Percentiles rank a stretch among this genome's conserved stretches.
These are phyloP conservation scores for Pogoniulus pusillus DNA, from an alignment of 2,797 vertebrate species.

Conservation along the genomic window DNA sequence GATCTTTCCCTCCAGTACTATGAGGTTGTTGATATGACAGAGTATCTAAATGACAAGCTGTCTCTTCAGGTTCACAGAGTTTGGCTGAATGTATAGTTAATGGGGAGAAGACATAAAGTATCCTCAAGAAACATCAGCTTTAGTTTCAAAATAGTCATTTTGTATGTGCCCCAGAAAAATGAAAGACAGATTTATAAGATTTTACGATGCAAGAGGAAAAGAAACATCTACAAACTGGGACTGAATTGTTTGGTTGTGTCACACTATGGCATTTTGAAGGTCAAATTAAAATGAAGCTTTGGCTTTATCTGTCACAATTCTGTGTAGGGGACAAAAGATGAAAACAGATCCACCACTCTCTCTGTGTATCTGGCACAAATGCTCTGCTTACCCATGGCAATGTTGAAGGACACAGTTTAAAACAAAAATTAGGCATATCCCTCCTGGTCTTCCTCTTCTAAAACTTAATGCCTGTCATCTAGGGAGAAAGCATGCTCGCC, in stretches of 20 bases:
- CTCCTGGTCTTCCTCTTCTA: not conserved
- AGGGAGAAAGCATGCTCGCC: accelerated
- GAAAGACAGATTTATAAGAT: slow-evolving; percentile 2
- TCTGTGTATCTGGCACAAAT: not conserved
- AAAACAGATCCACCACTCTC: not conserved
- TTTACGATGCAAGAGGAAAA: not conserved
- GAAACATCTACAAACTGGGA: not conserved
- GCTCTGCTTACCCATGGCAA: not conserved
- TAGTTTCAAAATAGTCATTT: slow-evolving; percentile 27
- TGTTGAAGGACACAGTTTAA: not conserved
- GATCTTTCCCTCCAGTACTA: not conserved
- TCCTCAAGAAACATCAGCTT: slow-evolving; percentile 54
- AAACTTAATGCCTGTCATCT: not conserved
- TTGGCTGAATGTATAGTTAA: slow-evolving; percentile 5
- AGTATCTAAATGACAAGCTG: slow-evolving; percentile 58
- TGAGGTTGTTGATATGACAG: slow-evolving; percentile 23
- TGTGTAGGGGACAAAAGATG: not conserved
- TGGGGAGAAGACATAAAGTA: not conserved
- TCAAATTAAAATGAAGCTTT: not conserved
- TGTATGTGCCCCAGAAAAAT: not conserved
- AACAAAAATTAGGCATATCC: not conserved
- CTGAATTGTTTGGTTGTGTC: not conserved
- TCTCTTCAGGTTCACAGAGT: slow-evolving; percentile 26
- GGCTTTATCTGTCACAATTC: not conserved
- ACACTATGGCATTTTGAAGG: not conserved